Evolutionary conservation across 2,888 invertebrate species (phyloP), one percentile per base, ranked within the genome.

Genomic region (Eurytoma adleriae): DNA sequence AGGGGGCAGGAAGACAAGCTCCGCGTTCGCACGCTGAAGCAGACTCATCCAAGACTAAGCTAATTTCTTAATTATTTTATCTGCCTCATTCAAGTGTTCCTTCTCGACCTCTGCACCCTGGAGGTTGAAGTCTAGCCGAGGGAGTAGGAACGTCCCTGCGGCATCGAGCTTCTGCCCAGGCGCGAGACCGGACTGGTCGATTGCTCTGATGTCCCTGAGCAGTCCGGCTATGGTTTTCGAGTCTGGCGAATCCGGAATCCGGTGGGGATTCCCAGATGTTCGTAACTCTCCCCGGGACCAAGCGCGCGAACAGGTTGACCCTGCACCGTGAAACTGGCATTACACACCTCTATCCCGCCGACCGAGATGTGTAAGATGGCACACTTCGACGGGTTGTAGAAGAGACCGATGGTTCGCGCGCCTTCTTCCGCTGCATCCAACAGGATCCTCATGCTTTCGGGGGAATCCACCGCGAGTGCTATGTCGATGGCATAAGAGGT

Each of bases 361-460:
- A 85, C 80, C 73, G 78, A 72, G n/a, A 85, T 72, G 73, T 85
- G 83, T 13, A 88, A 84, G 1, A 85, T 73, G 1, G 84, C 86
- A 74, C 88, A 88, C 64, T 89, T 88, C 3, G 61, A 50, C 0
- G 86, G 84, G 40, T 88, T 87, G 83, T 88, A 87, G 14, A 69
- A 59, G 2, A 89, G 84, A 7, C 87, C 86, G 78, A 82, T 59
- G 2, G 54, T 61, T 24, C 66, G 40, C 14, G 81, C 82, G 0
- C 59, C 75, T 0, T 2, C 24, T 40, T 84, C 82, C 0, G 82
- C 83, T n/a, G 64, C 48, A 0, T 0, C 3, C 0, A 85, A 40
- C 18, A 83, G 66, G 3, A 16, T 30, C 16, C 30, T 0, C 59
- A 89, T 87, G 12, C 85, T 85, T 1, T 74, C 74, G 0, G 81